Conservation (phyloP, 92 coral and sea anemone species). For the Paramuricea clavata region DNA sequence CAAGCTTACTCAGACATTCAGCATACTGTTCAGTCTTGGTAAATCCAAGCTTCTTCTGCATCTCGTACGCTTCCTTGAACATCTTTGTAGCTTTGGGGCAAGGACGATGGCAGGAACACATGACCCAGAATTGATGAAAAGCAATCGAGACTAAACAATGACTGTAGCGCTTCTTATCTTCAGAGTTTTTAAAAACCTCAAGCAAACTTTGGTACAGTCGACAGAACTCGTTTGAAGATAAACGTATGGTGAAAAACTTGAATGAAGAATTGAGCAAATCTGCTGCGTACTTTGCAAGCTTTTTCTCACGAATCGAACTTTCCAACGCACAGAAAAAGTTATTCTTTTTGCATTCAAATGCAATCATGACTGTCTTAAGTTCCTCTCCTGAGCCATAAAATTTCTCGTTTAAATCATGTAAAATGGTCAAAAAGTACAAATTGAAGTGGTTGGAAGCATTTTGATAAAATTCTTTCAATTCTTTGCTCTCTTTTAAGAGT, state of each 20-base stretch:
- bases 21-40: constrained; percentile 76
- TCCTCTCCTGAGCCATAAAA: constrained; percentile 68
- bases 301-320: constrained; percentile 75
- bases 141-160: constrained; percentile 88
- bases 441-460: constrained; percentile 82
- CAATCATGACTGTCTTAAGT: constrained; percentile 58
- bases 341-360: constrained; percentile 81
- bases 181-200: constrained; percentile 68
- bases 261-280: constrained; percentile 43
- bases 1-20: constrained; percentile 86
- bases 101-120: constrained; percentile 93
- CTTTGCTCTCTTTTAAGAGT: constrained; percentile 55
- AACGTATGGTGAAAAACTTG: constrained; percentile 82
- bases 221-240: constrained; percentile 83
- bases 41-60: constrained; percentile 79
- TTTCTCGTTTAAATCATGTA: constrained; percentile 74
- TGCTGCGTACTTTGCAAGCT: constrained; percentile 55
- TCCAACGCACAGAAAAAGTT: constrained; percentile 87
- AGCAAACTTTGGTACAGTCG: constrained; percentile 75
- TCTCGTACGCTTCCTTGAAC: constrained; percentile 84
- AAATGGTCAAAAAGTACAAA: constrained; percentile 76
- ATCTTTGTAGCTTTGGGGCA: constrained; percentile 88
- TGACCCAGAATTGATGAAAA: constrained; percentile 72
- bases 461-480: constrained; percentile 55
- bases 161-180: constrained; percentile 80